Percentiles rank a stretch among this genome's conserved stretches.
Conservation (phyloP, 2,888 invertebrate genomes). For the Chymomyza procnemis region DNA sequence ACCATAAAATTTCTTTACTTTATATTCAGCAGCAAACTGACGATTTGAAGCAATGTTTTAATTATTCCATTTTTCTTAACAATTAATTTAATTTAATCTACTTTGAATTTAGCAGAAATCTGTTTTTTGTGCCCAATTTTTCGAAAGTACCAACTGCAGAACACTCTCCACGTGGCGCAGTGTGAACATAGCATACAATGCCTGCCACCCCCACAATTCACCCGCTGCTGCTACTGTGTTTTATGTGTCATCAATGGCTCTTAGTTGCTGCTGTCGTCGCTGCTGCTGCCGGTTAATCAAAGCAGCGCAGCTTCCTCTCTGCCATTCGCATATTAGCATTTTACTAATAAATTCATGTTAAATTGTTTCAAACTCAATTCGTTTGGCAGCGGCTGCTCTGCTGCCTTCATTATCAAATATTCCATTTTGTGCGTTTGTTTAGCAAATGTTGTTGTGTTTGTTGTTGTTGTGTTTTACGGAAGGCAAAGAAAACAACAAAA, state of each 20-base stretch:
- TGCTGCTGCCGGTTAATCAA: constrained; percentile 3
- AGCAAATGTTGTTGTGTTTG: too few species aligned
- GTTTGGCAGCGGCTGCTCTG: neutral
- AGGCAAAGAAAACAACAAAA: constrained; percentile 3
- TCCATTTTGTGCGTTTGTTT: neutral
- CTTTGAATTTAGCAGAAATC: too few species aligned
- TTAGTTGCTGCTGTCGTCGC: neutral
- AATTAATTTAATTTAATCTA: too few species aligned
- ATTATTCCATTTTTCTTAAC: too few species aligned
- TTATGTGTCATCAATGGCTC: constrained; percentile 46
- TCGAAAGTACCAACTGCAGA: too few species aligned
- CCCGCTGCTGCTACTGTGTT: constrained; percentile 3
- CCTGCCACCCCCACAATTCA: neutral
- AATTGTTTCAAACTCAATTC: constrained; percentile 1
- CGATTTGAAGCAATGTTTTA: too few species aligned
- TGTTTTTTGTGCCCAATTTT: too few species aligned
- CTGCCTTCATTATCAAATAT: neutral
- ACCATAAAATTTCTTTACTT: too few species aligned
- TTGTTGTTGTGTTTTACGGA: constrained; percentile 10
- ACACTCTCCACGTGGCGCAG: too few species aligned
- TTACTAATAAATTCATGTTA: constrained; percentile 1
- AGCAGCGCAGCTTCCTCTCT: neutral
- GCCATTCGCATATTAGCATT: neutral
- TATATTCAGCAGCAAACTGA: too few species aligned
- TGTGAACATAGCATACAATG: too few species aligned